Percentiles rank a stretch among this genome's conserved stretches.
Evolutionary conservation across 2,888 invertebrate genomes (phyloP).

Genomic region (Terebella lapidaria): DNA sequence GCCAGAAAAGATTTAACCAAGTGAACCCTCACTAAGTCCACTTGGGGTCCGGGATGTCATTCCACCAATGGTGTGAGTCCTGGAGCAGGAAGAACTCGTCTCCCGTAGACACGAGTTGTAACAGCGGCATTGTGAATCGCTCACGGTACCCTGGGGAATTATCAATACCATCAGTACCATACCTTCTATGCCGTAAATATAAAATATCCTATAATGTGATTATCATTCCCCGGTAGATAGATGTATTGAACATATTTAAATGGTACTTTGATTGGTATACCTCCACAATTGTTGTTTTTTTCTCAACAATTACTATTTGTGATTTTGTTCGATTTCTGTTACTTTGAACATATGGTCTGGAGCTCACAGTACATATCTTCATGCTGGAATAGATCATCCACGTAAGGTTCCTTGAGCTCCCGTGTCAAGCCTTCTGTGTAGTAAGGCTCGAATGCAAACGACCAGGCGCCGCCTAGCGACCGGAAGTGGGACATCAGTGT

Average conservation of each 20-base stretch:
- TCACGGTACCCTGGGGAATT: not conserved
- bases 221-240: too few relatives aligned
- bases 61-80: not conserved
- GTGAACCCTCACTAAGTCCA: not conserved
- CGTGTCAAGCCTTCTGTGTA: constrained; percentile 14
- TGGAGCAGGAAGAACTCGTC: not conserved
- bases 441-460: constrained; percentile 16
- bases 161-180: too few relatives aligned
- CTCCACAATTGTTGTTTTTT: too few relatives aligned
- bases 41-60: not conserved
- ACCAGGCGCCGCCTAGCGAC: constrained; percentile 19
- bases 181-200: too few relatives aligned
- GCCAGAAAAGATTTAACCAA: too few relatives aligned
- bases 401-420: constrained; percentile 9
- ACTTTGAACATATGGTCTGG: too few relatives aligned
- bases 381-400: not conserved
- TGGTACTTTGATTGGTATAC: too few relatives aligned
- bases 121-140: not conserved
- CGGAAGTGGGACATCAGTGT: constrained; percentile 9
- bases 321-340: too few relatives aligned
- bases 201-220: too few relatives aligned
- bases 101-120: not conserved
- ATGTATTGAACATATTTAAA: too few relatives aligned
- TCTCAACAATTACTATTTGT: too few relatives aligned
- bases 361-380: constrained; percentile 18